Evolutionary conservation across 1,140 invertebrate species (phyloP), one percentile per base, ranked within the genome.

Genomic region (Planococcus citri): DNA sequence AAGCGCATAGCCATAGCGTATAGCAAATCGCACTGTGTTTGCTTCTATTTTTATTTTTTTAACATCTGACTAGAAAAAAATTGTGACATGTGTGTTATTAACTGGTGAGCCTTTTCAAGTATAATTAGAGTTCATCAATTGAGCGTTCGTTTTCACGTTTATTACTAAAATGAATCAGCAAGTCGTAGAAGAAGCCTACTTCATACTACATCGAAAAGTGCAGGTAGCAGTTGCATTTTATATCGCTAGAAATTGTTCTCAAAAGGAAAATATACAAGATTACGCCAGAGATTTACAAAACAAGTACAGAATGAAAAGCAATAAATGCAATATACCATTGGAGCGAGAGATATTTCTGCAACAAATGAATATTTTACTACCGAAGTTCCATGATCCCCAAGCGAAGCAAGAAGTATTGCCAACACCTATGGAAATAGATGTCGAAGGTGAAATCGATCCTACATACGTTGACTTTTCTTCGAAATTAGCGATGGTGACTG

Each of bases 121-220:
- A n/a, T n/a, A n/a, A n/a, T n/a, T n/a, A n/a, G n/a, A n/a, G n/a
- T n/a, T n/a, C n/a, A n/a, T n/a, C n/a, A n/a, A n/a, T n/a, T n/a
- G n/a, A n/a, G n/a, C n/a, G n/a, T n/a, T n/a, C n/a, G n/a, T n/a
- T n/a, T n/a, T n/a, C n/a, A n/a, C n/a, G n/a, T n/a, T n/a, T n/a
- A n/a, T n/a, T n/a, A n/a, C n/a, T 24, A 64, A 64, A 3, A 64
- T 64, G 60, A 64, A 64, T 64, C 20, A 64, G 24, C 10, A 64
- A 6, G 20, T 25, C 1, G 10, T 64, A 4, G 14, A 64, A 25
- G 60, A 64, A 64, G 60, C 60, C 6, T 10, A 4, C 4, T 64
- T 17, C 60, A 4, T 25, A 14, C 10, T 25, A 6, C 20, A 10
- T 24, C 60, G 25, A 64, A 64, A 64, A 64, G 60, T 64, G 17